Conservation (phyloP, 2,888 invertebrate genomes). For the Diadegma fenestrale region DNA sequence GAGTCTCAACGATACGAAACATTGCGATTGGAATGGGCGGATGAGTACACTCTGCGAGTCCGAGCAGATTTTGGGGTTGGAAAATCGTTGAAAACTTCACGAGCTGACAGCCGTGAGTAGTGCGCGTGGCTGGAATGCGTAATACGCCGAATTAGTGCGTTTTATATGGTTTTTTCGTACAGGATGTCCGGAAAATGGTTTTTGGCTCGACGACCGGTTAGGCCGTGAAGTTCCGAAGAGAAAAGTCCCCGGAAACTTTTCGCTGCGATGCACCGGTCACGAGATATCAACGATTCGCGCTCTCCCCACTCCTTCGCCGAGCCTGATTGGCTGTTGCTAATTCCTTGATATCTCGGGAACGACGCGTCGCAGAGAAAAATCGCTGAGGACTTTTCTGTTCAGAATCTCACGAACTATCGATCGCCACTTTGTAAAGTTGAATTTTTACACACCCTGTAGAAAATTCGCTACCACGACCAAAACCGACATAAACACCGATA, state of each 20-base stretch:
- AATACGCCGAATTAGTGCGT: conserved; percentile 17
- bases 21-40: conserved; percentile 44
- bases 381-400: not conserved
- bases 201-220: no score
- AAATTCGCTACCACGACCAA: not conserved
- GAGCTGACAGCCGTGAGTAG: conserved; percentile 37
- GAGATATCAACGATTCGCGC: not conserved
- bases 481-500: conserved; percentile 58
- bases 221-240: not conserved
- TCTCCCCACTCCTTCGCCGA: not conserved
- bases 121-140: conserved; percentile 24
- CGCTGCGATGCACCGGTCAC: not conserved
- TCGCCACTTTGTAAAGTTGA: not conserved
- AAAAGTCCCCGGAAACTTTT: not conserved
- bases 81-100: conserved; percentile 61
- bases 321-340: not conserved
- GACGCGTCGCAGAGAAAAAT: not conserved
- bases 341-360: not conserved
- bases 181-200: not conserved
- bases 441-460: not conserved
- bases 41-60: conserved; percentile 37
- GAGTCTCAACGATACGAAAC: conserved; percentile 37
- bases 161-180: not conserved
- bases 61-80: conserved; percentile 32
- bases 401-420: not conserved